phyloP scores from a whole-genome alignment of 2,888 invertebrate genomes.

The Oeneis ivallda region DNA sequence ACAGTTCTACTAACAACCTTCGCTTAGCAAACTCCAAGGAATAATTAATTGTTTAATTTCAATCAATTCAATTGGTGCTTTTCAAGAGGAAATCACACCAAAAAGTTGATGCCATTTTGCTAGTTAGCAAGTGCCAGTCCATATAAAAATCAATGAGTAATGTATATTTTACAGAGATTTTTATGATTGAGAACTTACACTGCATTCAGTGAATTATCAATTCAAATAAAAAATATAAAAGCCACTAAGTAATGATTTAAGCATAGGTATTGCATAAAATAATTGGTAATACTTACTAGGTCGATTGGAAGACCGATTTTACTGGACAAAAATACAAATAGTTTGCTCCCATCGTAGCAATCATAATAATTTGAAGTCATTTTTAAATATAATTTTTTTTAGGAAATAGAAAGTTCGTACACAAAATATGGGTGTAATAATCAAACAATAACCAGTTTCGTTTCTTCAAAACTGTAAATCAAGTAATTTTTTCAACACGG shows the following conservation, averaged over 20 bases:
- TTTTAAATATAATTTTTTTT: constrained; percentile 33
- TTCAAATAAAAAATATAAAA: background rate
- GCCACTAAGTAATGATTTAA: background rate
- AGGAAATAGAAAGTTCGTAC: constrained; percentile 7
- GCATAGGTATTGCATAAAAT: background rate
- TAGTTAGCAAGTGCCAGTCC: too few species aligned
- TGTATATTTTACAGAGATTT: too few species aligned
- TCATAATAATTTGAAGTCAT: constrained; percentile 63
- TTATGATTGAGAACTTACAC: too few species aligned
- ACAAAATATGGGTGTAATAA: constrained; percentile 9
- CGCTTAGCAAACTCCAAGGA: too few species aligned
- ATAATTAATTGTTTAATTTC: too few species aligned
- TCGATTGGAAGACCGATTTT: constrained; percentile 88
- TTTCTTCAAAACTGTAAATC: background rate
- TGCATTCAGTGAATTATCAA: background rate
- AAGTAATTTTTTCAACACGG: constrained; percentile 10
- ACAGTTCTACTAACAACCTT: too few species aligned
- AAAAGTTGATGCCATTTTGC: too few species aligned
- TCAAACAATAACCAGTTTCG: constrained; percentile 9
- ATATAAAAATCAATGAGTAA: too few species aligned
- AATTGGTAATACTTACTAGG: constrained; percentile 81
- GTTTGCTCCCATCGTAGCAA: constrained; percentile 86
- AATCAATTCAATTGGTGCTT: too few species aligned
- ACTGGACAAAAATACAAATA: constrained; percentile 86
- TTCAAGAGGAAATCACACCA: too few species aligned